Conservation (phyloP, 2,888 invertebrate genomes). For the Tortrix viridana region DNA sequence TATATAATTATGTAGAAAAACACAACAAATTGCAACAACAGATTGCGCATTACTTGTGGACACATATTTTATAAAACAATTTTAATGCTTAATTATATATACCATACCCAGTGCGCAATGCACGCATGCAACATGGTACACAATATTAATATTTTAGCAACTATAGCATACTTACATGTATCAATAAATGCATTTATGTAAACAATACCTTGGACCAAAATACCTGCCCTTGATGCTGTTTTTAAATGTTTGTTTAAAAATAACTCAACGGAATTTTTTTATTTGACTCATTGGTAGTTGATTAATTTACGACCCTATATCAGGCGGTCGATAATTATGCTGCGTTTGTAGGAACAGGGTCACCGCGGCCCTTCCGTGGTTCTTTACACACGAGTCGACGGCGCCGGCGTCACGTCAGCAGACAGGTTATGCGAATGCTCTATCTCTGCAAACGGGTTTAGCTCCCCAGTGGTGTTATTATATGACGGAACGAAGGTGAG, state of each 20-base stretch:
- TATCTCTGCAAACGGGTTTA: constrained; percentile 14
- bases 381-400: background rate
- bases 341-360: constrained; percentile 8
- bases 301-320: constrained; percentile 26
- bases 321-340: constrained; percentile 3
- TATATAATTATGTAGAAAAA: too few relatives aligned
- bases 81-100: too few relatives aligned
- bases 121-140: too few relatives aligned
- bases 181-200: too few relatives aligned
- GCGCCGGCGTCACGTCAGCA: background rate
- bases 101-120: too few relatives aligned
- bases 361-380: background rate
- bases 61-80: too few relatives aligned
- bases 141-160: too few relatives aligned
- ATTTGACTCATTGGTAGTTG: background rate
- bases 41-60: too few relatives aligned
- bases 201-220: too few relatives aligned
- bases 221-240: background rate
- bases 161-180: too few relatives aligned
- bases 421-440: constrained; percentile 4
- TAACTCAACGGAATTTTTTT: background rate
- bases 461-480: background rate
- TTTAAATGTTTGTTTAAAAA: background rate
- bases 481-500: too few relatives aligned
- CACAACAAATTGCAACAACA: too few relatives aligned